Conservation (phyloP, 2,797 vertebrate species). For the Characodon lateralis region DNA sequence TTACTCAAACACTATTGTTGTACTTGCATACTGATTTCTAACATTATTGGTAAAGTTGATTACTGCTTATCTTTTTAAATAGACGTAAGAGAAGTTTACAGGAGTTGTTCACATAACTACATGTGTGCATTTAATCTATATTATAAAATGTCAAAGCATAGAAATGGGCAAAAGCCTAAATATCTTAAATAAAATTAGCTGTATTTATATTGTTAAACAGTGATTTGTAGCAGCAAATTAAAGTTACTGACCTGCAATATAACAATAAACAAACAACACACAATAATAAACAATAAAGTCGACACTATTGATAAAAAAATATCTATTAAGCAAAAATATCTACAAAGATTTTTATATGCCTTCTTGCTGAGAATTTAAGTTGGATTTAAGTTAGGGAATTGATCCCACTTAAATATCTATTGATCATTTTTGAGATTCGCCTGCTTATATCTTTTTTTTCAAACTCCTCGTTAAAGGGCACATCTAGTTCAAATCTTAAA, state of each 20-base stretch:
- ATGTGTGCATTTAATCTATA: constrained; percentile 50
- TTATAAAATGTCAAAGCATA: constrained; percentile 33
- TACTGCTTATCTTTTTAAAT: constrained; percentile 37
- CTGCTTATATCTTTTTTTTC: neutral
- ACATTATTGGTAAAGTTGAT: constrained; percentile 36
- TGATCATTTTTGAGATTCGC: neutral
- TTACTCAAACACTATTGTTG: constrained; percentile 52
- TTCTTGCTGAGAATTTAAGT: neutral
- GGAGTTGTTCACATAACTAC: constrained; percentile 29
- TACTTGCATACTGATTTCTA: constrained; percentile 38
- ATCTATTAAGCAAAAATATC: neutral
- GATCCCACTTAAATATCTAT: constrained; percentile 2
- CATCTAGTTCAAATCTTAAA: neutral
- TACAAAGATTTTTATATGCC: neutral
- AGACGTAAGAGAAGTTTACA: constrained; percentile 33
- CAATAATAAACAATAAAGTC: constrained; percentile 1
- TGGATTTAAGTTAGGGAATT: neutral
- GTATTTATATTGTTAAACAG: neutral
- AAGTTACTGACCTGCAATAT: constrained; percentile 16
- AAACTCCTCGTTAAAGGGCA: neutral
- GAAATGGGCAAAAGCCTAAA: constrained; percentile 42
- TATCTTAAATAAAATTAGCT: constrained; percentile 40
- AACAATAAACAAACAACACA: neutral
- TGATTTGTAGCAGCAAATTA: constrained; percentile 24
- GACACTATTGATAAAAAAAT: neutral